Evolutionary conservation across 2,888 invertebrate genomes (phyloP).

Genomic region (Ornithoptera priamus): DNA sequence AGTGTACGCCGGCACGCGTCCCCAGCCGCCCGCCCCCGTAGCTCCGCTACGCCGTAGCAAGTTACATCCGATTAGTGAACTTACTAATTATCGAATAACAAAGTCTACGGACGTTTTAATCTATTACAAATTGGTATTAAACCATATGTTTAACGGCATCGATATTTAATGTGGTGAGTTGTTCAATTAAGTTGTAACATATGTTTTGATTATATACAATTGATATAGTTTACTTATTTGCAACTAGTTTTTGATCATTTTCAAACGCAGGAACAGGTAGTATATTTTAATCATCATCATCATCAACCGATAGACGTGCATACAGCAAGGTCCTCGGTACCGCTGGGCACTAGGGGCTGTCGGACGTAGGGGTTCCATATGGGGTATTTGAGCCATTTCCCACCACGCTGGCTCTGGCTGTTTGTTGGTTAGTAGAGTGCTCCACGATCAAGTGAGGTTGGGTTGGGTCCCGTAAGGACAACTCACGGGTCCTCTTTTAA

Average conservation of each 20-base stretch:
- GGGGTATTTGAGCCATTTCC: too few species aligned
- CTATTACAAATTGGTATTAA: neutral
- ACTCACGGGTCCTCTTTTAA: too few species aligned
- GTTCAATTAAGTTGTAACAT: neutral
- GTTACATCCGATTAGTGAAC: constrained; percentile 31
- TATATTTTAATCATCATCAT: too few species aligned
- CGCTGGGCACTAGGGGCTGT: too few species aligned
- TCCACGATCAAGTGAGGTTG: too few species aligned
- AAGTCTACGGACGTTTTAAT: neutral
- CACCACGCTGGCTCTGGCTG: too few species aligned
- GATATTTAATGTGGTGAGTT: constrained; percentile 24
- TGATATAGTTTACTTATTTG: neutral
- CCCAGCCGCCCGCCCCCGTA: constrained; percentile 50
- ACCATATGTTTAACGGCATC: neutral
- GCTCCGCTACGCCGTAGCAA: constrained; percentile 48
- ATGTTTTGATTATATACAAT: neutral
- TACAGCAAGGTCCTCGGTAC: too few species aligned
- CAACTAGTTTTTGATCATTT: neutral
- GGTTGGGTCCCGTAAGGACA: too few species aligned
- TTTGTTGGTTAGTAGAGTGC: too few species aligned
- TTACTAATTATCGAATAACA: constrained; percentile 22
- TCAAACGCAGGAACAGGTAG: too few species aligned
- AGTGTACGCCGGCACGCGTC: constrained; percentile 44
- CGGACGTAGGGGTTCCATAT: too few species aligned
- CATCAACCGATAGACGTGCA: too few species aligned